Evolutionary conservation across 2,797 vertebrate species (phyloP).

Genomic region (Heteromormyrus szaboi): DNA sequence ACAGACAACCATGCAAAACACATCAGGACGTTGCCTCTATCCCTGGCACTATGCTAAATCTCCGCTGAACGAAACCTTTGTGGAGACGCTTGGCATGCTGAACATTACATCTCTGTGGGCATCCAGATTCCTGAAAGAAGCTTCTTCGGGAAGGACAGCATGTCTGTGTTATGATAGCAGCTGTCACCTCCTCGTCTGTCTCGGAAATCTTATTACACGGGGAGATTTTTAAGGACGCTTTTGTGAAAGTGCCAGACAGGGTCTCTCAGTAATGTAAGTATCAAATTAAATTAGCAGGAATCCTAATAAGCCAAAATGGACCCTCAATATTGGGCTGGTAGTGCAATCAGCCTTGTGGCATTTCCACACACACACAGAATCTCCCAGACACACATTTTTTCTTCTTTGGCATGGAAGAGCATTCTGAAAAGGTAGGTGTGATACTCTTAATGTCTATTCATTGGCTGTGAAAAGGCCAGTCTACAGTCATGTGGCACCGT

Average conservation of each 20-base stretch:
- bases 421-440: not conserved
- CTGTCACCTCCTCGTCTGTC: not conserved
- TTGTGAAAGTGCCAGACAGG: not conserved
- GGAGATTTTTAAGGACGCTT: not conserved
- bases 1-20: constrained; percentile 45
- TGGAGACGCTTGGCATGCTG: constrained; percentile 26
- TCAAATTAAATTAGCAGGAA: not conserved
- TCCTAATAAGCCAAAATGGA: not conserved
- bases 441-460: not conserved
- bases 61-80: constrained; percentile 25
- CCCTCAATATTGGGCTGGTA: not conserved
- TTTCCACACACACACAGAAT: constrained; percentile 25
- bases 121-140: not conserved
- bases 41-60: constrained; percentile 43
- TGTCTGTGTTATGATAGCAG: not conserved
- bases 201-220: not conserved
- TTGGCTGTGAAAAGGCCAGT: not conserved
- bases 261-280: not conserved
- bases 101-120: not conserved
- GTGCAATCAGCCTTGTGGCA: constrained; percentile 22
- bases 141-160: not conserved
- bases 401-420: not conserved
- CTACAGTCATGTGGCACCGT: not conserved
- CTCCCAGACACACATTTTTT: not conserved
- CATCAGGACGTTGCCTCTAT: constrained; percentile 30